Evolutionary conservation across 1,140 invertebrate species (phyloP), one percentile per base, ranked within the genome.

Genomic region (Hylyphantes graminicola): DNA sequence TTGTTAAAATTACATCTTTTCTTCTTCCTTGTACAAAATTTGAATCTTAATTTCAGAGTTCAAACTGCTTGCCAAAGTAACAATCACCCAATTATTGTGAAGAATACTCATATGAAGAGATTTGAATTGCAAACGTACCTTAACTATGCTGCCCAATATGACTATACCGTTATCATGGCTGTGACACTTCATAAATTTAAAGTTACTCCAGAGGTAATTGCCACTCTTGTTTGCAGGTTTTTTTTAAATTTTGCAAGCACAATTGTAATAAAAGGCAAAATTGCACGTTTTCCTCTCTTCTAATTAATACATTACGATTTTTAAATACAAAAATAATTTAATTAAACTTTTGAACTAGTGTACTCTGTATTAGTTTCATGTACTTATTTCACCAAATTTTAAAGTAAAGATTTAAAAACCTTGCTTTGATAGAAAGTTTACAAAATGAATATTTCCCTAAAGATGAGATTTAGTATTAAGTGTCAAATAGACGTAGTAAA

Each of bases 141-240:
- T 7, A 21, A 85, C 53, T 68, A 61, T 54, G 82, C 74, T 9
- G 73, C 73, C 2, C 17, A 85, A 54, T 63, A 59, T 61, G 21
- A 54, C 35, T 85, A 85, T 48, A 77, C 65, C 6, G 35, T 85
- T 9, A 76, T 85, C n/a, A 77, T 85, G 61, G 82, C 73, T 19
- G 51, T 50, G 61, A 85, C 82, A 48, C 17, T 51, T 21, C 21
- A 65, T 19, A 85, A 85, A 70, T 77, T 85, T 57, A 13, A 59
- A 68, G 50, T 61, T 7, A 54, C 63, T 55, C 64, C 82, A 55
- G 82, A 85, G 72, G 73, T 85, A 77, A 57, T 21, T 57, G 57
- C 57, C 5, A 59, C n/a, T 59, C n/a, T 59, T 59, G n/a, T 59
- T 13, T 59, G 5, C 57, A 59, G 57, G 5, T 59, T 13, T 59